Base-by-base conservation (phyloP, 2,888 invertebrate genomes). In the Sussaba pulchella region DNA sequence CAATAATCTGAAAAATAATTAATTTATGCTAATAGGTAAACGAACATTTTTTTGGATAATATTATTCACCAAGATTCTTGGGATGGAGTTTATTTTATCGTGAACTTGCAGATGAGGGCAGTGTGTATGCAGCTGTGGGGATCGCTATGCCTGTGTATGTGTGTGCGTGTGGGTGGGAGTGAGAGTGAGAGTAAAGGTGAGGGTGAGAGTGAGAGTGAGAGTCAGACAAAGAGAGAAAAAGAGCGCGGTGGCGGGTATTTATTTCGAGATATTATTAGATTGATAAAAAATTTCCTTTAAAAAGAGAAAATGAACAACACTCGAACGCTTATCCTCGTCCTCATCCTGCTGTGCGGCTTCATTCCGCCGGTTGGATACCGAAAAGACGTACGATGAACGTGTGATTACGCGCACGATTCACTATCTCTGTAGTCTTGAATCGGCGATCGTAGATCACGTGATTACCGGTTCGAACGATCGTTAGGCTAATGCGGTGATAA, bases 401-500 rank as follows among this genome's bases (percentile, higher is more conserved):
- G 54, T 36, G 61, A 54, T 70, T 69, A 61, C 50, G 59, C 50
- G 50, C 67, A 24, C 67, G 57, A 74, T 66, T 74, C 52, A 2
- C 45, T 41, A 45, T 61, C 69, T 63, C 52, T 52, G 19, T 61
- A 59, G 41, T 69, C 39, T 39, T 14, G 41, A 67, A 31, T 71
- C 63, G 75, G 67, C 72, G 84, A 87, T 83, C 87, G 86, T 88
- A 87, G 87, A 88, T 88, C 87, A 88, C 85, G 82, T 84, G 85
- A 87, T 87, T 86, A 84, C 85, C 84, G 85, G 86, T 83, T 83
- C 82, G 83, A 81, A 81, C 84, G 83, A 85, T 87, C 86, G 86
- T 88, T 89, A 87, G 85, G 86, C 87, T 87, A 87, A 89, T 85
- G 84, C 85, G 82, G 81, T 83, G 81, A 82, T 82, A 82, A 78